Conservation (phyloP, 2,888 invertebrate genomes). For the Hydroisotoma schaefferi region DNA sequence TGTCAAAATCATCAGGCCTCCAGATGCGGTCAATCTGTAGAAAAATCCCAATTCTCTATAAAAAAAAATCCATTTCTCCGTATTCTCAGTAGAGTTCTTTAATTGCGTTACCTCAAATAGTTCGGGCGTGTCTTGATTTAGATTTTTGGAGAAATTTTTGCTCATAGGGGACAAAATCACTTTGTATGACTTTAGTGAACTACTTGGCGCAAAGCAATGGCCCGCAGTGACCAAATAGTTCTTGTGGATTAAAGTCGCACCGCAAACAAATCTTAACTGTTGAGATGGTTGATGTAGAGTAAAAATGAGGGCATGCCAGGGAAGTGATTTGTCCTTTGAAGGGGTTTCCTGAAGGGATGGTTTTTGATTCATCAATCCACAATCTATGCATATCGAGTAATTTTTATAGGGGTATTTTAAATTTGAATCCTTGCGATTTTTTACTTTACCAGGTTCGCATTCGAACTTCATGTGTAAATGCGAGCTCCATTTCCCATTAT, state of each 20-base stretch:
- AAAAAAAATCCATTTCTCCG: background rate
- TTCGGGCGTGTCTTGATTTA: constrained; percentile 9
- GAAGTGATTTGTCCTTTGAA: constrained; percentile 21
- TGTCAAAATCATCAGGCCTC: constrained; percentile 13
- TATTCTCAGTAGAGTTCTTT: background rate
- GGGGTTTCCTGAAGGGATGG: constrained; percentile 11
- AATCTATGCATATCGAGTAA: constrained; percentile 26
- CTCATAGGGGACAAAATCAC: constrained; percentile 17
- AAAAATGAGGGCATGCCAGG: constrained; percentile 34
- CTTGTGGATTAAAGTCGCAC: constrained; percentile 11
- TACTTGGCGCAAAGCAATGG: constrained; percentile 5
- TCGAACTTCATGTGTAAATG: constrained; percentile 13
- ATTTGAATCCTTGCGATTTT: too few species aligned
- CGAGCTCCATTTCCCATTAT: constrained; percentile 35
- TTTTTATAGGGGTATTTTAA: background rate
- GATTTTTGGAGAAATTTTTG: constrained; percentile 31
- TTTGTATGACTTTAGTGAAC: constrained; percentile 5
- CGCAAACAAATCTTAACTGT: constrained; percentile 9
- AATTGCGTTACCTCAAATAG: constrained; percentile 15
- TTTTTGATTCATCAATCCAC: constrained; percentile 28
- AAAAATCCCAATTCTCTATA: constrained; percentile 5
- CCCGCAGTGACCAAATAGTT: constrained; percentile 6
- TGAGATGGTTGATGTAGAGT: background rate
- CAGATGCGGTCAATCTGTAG: constrained; percentile 21
- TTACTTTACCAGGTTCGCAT: constrained; percentile 34